Conservation (phyloP, 2,113 vertebrate species). For the Anseranas semipalmata region DNA sequence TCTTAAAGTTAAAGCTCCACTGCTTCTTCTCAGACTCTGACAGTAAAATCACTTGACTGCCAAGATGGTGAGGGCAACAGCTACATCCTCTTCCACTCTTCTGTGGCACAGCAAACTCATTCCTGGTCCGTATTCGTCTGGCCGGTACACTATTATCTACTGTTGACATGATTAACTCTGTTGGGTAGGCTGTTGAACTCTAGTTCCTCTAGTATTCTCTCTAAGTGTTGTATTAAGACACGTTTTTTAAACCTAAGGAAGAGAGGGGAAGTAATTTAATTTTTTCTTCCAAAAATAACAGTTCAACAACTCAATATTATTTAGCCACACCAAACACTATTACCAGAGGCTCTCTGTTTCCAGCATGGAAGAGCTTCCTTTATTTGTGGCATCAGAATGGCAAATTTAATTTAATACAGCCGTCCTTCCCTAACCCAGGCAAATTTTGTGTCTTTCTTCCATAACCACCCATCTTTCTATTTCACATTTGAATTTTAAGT, state of each 20-base stretch:
- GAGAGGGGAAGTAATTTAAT: constrained; percentile 4
- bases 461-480: background rate
- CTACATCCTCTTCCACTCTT: constrained; percentile 66
- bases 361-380: background rate
- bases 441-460: background rate
- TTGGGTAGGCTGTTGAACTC: constrained; percentile 78
- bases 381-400: background rate
- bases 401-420: background rate
- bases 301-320: background rate
- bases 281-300: background rate
- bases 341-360: background rate
- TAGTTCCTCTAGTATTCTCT: constrained; percentile 86
- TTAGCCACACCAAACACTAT: background rate
- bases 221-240: constrained; percentile 97
- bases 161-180: constrained; percentile 83
- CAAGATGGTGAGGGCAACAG: constrained; percentile 60
- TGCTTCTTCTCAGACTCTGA: constrained; percentile 71
- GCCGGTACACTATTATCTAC: constrained; percentile 77
- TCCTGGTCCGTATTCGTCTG: constrained; percentile 58
- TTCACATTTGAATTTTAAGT: background rate
- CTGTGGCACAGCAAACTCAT: constrained; percentile 68
- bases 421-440: background rate
- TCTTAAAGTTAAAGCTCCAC: constrained; percentile 59
- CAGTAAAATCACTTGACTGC: constrained; percentile 68
- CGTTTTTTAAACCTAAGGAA: constrained; percentile 95